These are phyloP conservation scores for Tachysurus vachellii DNA, from an alignment of 2,113 vertebrate species.

Conservation along the genomic window DNA sequence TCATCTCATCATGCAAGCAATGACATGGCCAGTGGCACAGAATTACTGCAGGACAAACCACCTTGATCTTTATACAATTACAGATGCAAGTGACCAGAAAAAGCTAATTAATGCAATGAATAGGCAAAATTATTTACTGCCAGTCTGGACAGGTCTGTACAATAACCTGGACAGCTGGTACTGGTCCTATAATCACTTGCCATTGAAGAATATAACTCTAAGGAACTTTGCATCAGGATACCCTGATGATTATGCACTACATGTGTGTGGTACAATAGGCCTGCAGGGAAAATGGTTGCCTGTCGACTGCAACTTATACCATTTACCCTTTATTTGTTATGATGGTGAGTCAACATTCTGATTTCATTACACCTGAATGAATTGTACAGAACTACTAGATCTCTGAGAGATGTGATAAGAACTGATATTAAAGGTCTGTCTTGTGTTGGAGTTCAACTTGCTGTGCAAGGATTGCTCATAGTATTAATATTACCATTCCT, in stretches of 20 bases:
- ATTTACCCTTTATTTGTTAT: constrained; percentile 23
- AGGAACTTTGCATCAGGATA: background rate
- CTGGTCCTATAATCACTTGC: constrained; percentile 28
- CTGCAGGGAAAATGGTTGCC: background rate
- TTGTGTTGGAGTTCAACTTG: too few species aligned
- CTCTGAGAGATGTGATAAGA: too few species aligned
- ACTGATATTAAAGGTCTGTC: too few species aligned
- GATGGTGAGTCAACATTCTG: constrained; percentile 33
- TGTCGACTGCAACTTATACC: background rate
- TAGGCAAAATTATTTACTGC: rapidly evolving
- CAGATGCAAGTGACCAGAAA: background rate
- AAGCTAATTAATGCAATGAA: background rate
- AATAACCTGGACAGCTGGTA: constrained; percentile 29
- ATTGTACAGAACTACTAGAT: too few species aligned
- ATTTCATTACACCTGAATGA: background rate
- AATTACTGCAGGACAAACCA: constrained; percentile 34
- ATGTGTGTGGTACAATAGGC: background rate
- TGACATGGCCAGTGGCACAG: constrained; percentile 11
- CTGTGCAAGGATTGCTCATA: too few species aligned
- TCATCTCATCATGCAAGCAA: background rate
- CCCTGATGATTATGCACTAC: background rate
- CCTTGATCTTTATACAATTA: constrained; percentile 28
- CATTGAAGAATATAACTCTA: background rate
- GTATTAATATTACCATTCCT: background rate
- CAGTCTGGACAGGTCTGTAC: constrained; percentile 16